phyloP scores from a whole-genome alignment of 2,888 invertebrate species.

The Cheilosia vulpina region DNA sequence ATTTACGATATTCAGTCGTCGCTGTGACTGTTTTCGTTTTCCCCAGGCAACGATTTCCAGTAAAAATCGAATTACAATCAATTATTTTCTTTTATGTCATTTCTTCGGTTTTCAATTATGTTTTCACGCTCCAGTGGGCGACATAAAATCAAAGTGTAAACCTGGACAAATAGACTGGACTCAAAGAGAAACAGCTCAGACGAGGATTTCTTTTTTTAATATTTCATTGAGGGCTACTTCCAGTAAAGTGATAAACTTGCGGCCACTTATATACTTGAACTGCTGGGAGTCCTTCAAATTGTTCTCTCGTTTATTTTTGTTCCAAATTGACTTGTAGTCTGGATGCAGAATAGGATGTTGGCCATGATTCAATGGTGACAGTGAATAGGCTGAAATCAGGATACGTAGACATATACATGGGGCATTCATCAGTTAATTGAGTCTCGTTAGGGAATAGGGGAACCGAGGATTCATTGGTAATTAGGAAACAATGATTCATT shows the following conservation, averaged over 20 bases:
- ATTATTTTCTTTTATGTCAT: background rate
- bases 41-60: background rate
- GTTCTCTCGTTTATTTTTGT: too few species aligned
- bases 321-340: background rate
- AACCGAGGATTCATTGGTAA: background rate
- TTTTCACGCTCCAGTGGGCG: background rate
- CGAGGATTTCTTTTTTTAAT: background rate
- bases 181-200: background rate
- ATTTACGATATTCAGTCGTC: background rate
- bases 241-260: too few species aligned
- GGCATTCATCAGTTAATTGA: background rate
- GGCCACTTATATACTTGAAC: too few species aligned
- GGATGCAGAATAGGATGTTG: background rate
- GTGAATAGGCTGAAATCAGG: background rate
- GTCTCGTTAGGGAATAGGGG: background rate
- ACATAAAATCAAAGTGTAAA: background rate
- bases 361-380: slow-evolving; percentile 1
- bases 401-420: background rate
- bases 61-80: background rate
- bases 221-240: too few species aligned
- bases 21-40: background rate
- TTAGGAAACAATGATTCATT: background rate
- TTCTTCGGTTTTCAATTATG: slow-evolving; percentile 2
- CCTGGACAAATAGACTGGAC: background rate
- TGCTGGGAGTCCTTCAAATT: too few species aligned